phyloP scores from a whole-genome alignment of 2,888 invertebrate species.

The Eupithecia pulchellata region DNA sequence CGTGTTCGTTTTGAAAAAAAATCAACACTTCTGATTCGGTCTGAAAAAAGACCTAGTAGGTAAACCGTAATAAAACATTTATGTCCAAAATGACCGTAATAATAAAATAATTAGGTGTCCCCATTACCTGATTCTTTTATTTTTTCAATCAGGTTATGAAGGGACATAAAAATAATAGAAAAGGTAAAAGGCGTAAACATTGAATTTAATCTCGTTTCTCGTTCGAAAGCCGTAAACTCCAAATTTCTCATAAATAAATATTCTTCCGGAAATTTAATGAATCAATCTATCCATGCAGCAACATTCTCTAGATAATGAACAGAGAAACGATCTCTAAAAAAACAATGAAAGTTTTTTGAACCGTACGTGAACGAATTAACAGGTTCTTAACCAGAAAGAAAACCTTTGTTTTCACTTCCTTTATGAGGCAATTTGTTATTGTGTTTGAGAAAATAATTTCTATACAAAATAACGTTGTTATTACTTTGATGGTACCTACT shows the following conservation, averaged over 20 bases:
- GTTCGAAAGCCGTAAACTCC: not conserved
- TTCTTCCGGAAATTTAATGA: not conserved
- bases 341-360: not conserved
- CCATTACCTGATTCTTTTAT: not conserved
- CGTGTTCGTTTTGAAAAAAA: not conserved
- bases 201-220: not conserved
- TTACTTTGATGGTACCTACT: too few species aligned
- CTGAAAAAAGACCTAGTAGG: not conserved
- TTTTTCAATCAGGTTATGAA: not conserved
- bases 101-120: not conserved
- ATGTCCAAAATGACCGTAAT: not conserved
- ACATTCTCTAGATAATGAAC: not conserved
- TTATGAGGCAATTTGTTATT: not conserved
- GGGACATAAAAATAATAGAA: not conserved
- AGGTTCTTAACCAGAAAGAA: not conserved
- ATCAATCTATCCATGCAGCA: not conserved
- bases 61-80: not conserved
- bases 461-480: not conserved
- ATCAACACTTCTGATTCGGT: not conserved
- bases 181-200: not conserved
- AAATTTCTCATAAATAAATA: slow-evolving; percentile 1
- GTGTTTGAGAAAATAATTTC: not conserved
- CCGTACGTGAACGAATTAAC: not conserved
- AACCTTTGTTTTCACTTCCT: not conserved
- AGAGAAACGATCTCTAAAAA: not conserved